These are phyloP conservation scores for Trematocara variabile DNA, from an alignment of 2,113 vertebrate genomes.

Conservation along the genomic window DNA sequence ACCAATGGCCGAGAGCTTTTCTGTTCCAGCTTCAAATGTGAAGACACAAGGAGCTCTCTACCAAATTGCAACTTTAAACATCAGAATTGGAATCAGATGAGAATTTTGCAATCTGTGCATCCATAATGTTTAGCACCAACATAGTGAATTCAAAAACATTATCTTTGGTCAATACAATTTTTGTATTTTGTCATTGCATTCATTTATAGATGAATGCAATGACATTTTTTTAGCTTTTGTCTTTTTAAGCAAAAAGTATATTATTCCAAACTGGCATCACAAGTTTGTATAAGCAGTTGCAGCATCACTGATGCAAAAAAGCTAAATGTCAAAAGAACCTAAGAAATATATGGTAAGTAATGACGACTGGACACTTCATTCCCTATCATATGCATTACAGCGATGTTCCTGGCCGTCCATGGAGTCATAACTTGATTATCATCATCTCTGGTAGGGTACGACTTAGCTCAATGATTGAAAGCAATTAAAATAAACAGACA, in stretches of 20 bases:
- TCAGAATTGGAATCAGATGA: not conserved
- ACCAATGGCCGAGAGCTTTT: not conserved
- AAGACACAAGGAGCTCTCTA: not conserved
- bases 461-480: not conserved
- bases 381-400: not conserved
- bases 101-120: not conserved
- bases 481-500: not conserved
- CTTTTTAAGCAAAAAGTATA: not conserved
- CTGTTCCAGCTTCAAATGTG: not conserved
- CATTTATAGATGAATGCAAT: not conserved
- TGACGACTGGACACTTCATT: not conserved
- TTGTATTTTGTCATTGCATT: too few relatives aligned
- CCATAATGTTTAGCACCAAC: not conserved
- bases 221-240: not conserved
- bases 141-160: not conserved
- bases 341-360: not conserved
- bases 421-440: not conserved
- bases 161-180: not conserved
- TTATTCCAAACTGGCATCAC: not conserved
- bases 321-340: not conserved
- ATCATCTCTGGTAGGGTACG: not conserved
- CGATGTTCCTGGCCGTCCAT: not conserved
- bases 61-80: not conserved
- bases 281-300: not conserved
- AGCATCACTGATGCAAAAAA: not conserved